Evolutionary conservation across 2,888 invertebrate species (phyloP).

Genomic region (Heteromyza rotundicornis): DNA sequence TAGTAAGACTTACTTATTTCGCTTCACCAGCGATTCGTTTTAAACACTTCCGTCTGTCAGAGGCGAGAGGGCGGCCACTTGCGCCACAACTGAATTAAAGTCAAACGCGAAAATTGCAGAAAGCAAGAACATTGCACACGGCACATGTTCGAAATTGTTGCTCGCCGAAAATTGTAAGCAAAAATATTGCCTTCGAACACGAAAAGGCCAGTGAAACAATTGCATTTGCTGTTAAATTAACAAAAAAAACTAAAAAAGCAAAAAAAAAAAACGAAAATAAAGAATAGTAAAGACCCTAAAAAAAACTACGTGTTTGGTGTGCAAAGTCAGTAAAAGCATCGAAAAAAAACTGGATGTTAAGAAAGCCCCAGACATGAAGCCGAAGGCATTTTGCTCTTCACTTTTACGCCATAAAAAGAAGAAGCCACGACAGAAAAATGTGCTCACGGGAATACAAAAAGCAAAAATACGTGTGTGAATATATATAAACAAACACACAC

Average conservation of each 20-base stretch:
- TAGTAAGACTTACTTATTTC: not conserved
- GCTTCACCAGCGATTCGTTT: not conserved
- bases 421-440: not conserved
- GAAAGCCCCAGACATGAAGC: not conserved
- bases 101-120: not conserved
- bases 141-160: slow-evolving; percentile 4
- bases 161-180: not conserved
- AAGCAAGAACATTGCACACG: not conserved
- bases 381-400: not conserved
- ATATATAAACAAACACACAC: not conserved
- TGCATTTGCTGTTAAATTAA: not conserved
- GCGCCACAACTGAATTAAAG: not conserved
- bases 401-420: not conserved
- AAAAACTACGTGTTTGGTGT: not conserved
- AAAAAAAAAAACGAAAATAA: no score
- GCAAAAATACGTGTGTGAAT: no score
- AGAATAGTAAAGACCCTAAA: no score
- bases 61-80: not conserved
- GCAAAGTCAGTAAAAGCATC: not conserved
- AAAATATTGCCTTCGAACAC: not conserved
- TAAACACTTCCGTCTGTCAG: not conserved
- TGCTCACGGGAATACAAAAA: not conserved
- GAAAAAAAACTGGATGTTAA: not conserved
- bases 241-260: not conserved
- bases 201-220: not conserved